Evolutionary conservation across 1,140 invertebrate genomes (phyloP).

Genomic region (Scylla paramamosain): DNA sequence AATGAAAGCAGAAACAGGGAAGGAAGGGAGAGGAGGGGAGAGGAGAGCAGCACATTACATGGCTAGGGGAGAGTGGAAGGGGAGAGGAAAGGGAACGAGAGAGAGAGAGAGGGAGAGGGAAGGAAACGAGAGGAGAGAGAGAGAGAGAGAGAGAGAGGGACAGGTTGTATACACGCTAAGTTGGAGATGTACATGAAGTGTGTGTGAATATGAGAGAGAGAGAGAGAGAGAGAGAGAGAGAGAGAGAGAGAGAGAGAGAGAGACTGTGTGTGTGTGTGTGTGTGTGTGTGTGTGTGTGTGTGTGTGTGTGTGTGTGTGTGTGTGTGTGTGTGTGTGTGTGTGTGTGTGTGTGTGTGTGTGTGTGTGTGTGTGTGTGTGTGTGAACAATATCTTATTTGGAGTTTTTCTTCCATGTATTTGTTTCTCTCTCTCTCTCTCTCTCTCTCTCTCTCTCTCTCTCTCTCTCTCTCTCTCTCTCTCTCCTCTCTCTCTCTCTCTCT

Average conservation of each 20-base stretch:
- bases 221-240: too few species aligned
- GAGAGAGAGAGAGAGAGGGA: not conserved
- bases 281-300: not conserved
- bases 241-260: not conserved
- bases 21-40: too few species aligned
- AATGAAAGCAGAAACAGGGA: not conserved
- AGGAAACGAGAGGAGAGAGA: not conserved
- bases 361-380: not conserved
- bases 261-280: not conserved
- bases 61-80: not conserved
- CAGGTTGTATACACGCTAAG: too few species aligned
- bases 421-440: not conserved
- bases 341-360: conserved; percentile 33
- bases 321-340: conserved; percentile 3
- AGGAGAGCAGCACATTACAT: not conserved
- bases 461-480: too few species aligned
- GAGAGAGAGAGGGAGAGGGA: not conserved
- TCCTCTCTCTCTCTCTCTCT: not conserved
- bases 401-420: not conserved
- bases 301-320: not conserved
- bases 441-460: too few species aligned
- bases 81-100: not conserved
- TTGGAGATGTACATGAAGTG: too few species aligned
- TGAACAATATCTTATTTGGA: not conserved
- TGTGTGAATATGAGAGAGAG: not conserved